A percentile compares a stretch with the other conserved stretches of the same genome.
Conservation (phyloP, 2,888 invertebrate genomes). For the Zygogramma bicolorata region DNA sequence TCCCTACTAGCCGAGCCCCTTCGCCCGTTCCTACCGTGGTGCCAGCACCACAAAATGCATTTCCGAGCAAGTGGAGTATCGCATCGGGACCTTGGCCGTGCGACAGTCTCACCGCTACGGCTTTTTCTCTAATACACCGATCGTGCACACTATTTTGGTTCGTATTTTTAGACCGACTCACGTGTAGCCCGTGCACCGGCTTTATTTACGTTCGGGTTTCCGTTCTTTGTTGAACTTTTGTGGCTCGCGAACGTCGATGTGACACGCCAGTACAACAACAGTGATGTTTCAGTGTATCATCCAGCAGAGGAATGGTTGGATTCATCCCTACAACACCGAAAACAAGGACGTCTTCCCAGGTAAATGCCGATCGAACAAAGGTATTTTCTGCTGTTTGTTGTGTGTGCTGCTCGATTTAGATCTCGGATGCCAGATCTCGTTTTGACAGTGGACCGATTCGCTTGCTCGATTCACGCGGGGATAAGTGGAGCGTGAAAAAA, state of each 20-base stretch:
- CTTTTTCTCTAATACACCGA: constrained; percentile 25
- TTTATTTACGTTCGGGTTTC: constrained; percentile 56
- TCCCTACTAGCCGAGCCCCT: constrained; percentile 33
- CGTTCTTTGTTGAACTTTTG: constrained; percentile 45
- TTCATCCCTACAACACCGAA: constrained; percentile 77
- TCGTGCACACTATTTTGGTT: constrained; percentile 38
- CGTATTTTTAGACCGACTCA: constrained; percentile 50
- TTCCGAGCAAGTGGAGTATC: constrained; percentile 22
- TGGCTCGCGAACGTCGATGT: constrained; percentile 22
- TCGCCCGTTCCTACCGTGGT: constrained; percentile 20
- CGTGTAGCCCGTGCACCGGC: constrained; percentile 48
- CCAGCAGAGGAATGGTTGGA: constrained; percentile 84
- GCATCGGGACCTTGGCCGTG: constrained; percentile 32
- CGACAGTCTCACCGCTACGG: constrained; percentile 12
- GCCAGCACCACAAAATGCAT: constrained; percentile 34
- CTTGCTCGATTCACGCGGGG: neutral
- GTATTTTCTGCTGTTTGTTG: neutral
- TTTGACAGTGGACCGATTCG: constrained; percentile 1
- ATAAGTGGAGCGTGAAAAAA: constrained; percentile 11
- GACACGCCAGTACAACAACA: too few species aligned
- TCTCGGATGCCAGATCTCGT: constrained; percentile 5
- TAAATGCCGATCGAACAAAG: constrained; percentile 54
- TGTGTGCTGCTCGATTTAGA: neutral
- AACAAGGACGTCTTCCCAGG: constrained; percentile 82
- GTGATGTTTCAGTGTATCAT: constrained; percentile 87